Evolutionary conservation across 2,797 vertebrate genomes (phyloP).

Genomic region (Enteromius unitaeniatus): DNA sequence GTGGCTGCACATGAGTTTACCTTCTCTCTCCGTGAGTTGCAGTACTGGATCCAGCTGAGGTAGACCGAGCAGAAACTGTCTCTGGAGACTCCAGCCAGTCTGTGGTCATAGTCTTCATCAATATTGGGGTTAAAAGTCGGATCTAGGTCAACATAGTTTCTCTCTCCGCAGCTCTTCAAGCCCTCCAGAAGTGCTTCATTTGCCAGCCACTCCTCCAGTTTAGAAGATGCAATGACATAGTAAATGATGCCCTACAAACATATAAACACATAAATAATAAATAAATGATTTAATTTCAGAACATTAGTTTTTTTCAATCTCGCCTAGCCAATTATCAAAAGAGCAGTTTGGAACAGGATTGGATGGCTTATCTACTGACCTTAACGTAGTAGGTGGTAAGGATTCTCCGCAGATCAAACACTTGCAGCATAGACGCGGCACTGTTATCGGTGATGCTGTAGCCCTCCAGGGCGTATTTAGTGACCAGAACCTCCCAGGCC

Average conservation of each 20-base stretch:
- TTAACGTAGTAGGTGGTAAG: conserved; percentile 98
- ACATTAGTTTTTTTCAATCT: background rate
- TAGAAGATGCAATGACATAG: conserved; percentile 91
- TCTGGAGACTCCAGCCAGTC: conserved; percentile 93
- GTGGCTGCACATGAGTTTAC: conserved; percentile 66
- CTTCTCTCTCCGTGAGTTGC: conserved; percentile 90
- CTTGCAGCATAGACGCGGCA: conserved; percentile 98
- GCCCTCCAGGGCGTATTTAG: conserved; percentile 95
- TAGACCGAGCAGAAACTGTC: conserved; percentile 97
- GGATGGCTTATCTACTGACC: conserved; percentile 72
- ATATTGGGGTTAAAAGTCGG: conserved; percentile 99
- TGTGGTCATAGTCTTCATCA: conserved; percentile 97
- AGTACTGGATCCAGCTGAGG: conserved; percentile 97
- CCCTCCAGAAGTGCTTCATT: conserved; percentile 97
- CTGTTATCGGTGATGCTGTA: conserved; percentile 99
- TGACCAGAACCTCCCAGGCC: conserved; percentile 96
- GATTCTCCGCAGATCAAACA: conserved; percentile 95
- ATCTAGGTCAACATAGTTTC: conserved; percentile 96
- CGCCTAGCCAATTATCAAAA: background rate
- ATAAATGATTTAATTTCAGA: background rate
- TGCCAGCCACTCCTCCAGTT: conserved; percentile 95
- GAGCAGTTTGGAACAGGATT: background rate
- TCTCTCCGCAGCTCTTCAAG: conserved; percentile 86
- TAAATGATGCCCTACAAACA: conserved; percentile 92
- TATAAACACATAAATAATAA: background rate